A percentile compares a stretch with the other conserved stretches of the same genome.
Conservation (phyloP, 35 echinoderm and acorn worm genomes). For the Hemicentrotus pulcherrimus region DNA sequence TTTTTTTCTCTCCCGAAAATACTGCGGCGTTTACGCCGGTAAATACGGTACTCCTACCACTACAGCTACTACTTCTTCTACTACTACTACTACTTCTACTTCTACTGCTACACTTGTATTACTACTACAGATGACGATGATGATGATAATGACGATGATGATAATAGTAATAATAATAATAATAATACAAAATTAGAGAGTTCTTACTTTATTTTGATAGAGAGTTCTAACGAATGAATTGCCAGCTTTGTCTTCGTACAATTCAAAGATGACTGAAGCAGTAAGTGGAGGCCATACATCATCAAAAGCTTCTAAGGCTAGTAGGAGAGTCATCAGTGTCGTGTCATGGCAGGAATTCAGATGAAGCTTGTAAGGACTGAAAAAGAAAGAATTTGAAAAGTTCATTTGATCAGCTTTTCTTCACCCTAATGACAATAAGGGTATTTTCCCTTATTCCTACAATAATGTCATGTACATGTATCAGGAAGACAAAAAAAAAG, state of each 20-base stretch:
- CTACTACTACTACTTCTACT: too few species aligned
- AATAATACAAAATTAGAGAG: background rate
- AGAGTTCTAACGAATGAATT: slow-evolving; percentile 65
- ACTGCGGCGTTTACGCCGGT: too few species aligned
- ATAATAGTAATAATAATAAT: too few species aligned
- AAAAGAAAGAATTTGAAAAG: background rate
- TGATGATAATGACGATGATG: too few species aligned
- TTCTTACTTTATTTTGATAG: slow-evolving; percentile 79
- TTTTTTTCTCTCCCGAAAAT: too few species aligned
- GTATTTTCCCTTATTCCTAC: background rate
- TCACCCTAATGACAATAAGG: background rate
- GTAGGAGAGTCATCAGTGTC: slow-evolving; percentile 72
- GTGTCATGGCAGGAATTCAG: slow-evolving; percentile 95
- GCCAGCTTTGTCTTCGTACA: slow-evolving; percentile 74
- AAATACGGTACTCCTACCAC: too few species aligned
- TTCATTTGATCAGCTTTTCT: background rate
- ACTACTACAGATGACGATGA: too few species aligned
- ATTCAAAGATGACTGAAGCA: slow-evolving; percentile 78
- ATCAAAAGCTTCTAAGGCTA: slow-evolving; percentile 70
- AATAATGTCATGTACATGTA: too few species aligned
- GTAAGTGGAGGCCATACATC: slow-evolving; percentile 80
- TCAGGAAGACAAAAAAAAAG: too few species aligned
- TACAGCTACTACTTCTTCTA: too few species aligned
- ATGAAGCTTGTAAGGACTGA: slow-evolving; percentile 75
- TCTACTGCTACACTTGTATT: too few species aligned